These are phyloP conservation scores for Eupithecia tripunctaria DNA, from an alignment of 2,888 invertebrate genomes.

Conservation along the genomic window DNA sequence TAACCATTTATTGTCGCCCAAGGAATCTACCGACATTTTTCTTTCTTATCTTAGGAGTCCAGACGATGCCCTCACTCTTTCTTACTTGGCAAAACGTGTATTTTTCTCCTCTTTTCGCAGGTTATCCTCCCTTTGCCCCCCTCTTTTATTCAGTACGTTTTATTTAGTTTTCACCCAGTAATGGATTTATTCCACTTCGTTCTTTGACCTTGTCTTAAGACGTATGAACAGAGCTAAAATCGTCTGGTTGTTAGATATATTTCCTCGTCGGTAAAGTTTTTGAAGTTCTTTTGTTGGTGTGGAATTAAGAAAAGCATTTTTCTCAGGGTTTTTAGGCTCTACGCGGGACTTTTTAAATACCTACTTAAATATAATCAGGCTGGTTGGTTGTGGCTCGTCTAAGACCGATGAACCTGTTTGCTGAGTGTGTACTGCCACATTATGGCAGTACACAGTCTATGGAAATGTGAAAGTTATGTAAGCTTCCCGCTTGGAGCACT, in stretches of 20 bases:
- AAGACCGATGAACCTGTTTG: too few relatives aligned
- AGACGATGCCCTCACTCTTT: conserved; percentile 64
- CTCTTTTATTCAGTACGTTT: conserved; percentile 72
- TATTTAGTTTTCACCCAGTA: conserved; percentile 79
- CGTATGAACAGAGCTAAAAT: conserved; percentile 35
- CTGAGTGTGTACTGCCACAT: too few relatives aligned
- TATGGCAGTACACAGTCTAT: too few relatives aligned
- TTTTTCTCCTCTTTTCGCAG: conserved; percentile 42
- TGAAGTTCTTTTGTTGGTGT: background rate
- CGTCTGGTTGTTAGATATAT: conserved; percentile 26
- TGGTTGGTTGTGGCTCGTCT: too few relatives aligned
- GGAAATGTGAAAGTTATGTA: too few relatives aligned
- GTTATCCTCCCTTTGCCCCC: conserved; percentile 65
- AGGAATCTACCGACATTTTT: conserved; percentile 80
- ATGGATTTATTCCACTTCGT: conserved; percentile 75
- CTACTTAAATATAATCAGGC: background rate
- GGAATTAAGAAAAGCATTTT: background rate
- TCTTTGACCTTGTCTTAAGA: conserved; percentile 71
- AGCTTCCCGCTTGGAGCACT: too few relatives aligned
- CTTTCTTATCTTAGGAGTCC: conserved; percentile 79
- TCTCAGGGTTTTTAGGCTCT: too few relatives aligned
- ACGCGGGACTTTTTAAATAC: too few relatives aligned
- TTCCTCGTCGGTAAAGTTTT: background rate
- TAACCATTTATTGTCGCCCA: conserved; percentile 77
- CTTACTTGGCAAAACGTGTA: conserved; percentile 38